Conservation (phyloP, 2,888 invertebrate genomes). For the Brassicogethes aeneus region DNA sequence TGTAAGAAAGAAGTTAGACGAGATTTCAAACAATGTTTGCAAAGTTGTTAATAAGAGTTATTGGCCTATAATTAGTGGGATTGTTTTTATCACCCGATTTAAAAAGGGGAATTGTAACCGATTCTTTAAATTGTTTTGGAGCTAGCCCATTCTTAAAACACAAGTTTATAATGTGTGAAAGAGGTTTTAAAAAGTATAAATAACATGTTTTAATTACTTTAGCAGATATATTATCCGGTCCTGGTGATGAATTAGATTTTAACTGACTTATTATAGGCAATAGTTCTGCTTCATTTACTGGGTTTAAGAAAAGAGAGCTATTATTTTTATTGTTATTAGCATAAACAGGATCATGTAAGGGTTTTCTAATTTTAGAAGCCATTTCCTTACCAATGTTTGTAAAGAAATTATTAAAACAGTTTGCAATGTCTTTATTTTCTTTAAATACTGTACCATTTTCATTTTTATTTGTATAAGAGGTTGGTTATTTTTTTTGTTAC, state of each 20-base stretch:
- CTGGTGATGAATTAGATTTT: background rate
- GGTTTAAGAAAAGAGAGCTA: background rate
- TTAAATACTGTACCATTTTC: no score
- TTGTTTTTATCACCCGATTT: background rate
- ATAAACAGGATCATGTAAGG: background rate
- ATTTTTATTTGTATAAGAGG: background rate
- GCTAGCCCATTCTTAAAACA: background rate
- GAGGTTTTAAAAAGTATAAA: background rate
- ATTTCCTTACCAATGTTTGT: background rate
- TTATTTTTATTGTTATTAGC: background rate
- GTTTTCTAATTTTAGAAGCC: background rate
- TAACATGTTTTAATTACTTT: background rate
- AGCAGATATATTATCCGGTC: background rate
- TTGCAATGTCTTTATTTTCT: no score
- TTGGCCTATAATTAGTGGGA: background rate
- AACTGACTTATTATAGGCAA: background rate
- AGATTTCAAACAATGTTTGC: background rate
- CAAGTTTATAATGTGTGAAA: background rate
- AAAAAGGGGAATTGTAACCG: background rate
- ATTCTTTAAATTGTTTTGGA: background rate
- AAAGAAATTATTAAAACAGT: no score
- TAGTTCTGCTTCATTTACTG: background rate
- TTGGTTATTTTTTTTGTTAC: background rate
- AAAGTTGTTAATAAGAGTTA: background rate
- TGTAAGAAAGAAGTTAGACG: background rate